These are phyloP conservation scores for Aleiodes testaceus DNA, from an alignment of 2,888 invertebrate genomes.

Conservation along the genomic window DNA sequence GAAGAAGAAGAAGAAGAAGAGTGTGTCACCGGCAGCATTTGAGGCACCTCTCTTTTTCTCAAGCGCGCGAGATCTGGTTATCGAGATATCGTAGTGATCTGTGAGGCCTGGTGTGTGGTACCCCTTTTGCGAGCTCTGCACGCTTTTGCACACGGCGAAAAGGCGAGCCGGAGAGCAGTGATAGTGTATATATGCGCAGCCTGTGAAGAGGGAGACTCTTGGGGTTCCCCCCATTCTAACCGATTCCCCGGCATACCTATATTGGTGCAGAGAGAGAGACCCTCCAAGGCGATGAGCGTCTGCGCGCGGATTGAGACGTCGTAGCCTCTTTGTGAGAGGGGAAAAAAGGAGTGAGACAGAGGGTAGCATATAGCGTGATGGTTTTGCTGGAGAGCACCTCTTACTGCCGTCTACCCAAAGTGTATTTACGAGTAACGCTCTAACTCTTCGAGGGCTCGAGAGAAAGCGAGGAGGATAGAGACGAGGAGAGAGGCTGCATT, in stretches of 20 bases:
- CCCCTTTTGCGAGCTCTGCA: slow-evolving; percentile 66
- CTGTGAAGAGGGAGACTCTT: slow-evolving; percentile 36
- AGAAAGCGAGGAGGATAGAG: slow-evolving; percentile 2
- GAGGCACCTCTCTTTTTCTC: slow-evolving; percentile 52
- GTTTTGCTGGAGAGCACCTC: slow-evolving; percentile 45
- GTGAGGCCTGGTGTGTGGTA: slow-evolving; percentile 73
- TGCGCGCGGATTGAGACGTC: slow-evolving; percentile 70
- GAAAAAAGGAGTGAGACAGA: slow-evolving; percentile 9
- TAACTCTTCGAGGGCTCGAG: slow-evolving; percentile 48
- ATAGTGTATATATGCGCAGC: slow-evolving; percentile 45
- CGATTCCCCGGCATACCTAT: background rate
- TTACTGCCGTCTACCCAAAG: slow-evolving; percentile 58
- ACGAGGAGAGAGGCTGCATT: slow-evolving; percentile 35
- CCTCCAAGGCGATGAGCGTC: slow-evolving; percentile 64
- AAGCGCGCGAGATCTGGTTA: slow-evolving; percentile 67
- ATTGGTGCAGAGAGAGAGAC: slow-evolving; percentile 54
- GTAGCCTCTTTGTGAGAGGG: slow-evolving; percentile 69
- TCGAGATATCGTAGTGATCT: slow-evolving; percentile 72
- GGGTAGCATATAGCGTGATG: slow-evolving; percentile 60
- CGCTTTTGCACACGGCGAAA: slow-evolving; percentile 57
- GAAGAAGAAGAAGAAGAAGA: slow-evolving; percentile 45
- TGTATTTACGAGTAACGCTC: slow-evolving; percentile 73
- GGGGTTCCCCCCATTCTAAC: slow-evolving; percentile 34
- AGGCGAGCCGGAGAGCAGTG: slow-evolving; percentile 6
- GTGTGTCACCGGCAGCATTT: slow-evolving; percentile 45